Conservation (phyloP, 2,113 vertebrate genomes). For the Cyphomyrus discorhynchus region DNA sequence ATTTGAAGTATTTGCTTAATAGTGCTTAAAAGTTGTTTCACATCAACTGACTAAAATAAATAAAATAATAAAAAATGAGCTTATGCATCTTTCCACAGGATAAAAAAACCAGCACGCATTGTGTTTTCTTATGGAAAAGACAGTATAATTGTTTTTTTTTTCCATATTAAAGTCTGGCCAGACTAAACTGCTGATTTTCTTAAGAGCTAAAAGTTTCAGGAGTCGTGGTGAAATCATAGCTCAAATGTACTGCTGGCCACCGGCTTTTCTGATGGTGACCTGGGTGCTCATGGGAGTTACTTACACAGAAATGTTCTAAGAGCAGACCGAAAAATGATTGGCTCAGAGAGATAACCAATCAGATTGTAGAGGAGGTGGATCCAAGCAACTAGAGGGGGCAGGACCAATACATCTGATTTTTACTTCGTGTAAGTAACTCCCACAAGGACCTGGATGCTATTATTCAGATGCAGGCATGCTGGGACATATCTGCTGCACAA, state of each 20-base stretch:
- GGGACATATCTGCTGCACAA: background rate
- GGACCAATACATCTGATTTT: no score
- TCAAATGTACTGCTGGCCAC: background rate
- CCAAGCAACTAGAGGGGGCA: no score
- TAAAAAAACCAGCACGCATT: background rate
- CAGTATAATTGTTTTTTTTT: background rate
- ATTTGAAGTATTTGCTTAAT: background rate
- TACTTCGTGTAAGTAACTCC: no score
- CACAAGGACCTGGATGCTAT: background rate
- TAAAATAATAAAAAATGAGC: background rate
- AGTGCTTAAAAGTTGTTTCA: background rate
- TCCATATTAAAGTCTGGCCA: background rate
- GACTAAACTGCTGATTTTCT: background rate
- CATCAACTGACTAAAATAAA: background rate
- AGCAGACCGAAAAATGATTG: no score
- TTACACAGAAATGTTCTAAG: no score
- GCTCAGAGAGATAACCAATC: no score
- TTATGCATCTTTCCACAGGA: background rate
- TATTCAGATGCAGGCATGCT: background rate
- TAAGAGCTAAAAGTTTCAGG: background rate
- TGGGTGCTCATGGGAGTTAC: background rate
- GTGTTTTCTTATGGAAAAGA: background rate
- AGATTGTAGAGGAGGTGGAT: no score
- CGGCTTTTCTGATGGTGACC: background rate
- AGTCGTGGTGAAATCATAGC: background rate